phyloP scores from a whole-genome alignment of 1,140 invertebrate species.

The Zaprionus ornatus region DNA sequence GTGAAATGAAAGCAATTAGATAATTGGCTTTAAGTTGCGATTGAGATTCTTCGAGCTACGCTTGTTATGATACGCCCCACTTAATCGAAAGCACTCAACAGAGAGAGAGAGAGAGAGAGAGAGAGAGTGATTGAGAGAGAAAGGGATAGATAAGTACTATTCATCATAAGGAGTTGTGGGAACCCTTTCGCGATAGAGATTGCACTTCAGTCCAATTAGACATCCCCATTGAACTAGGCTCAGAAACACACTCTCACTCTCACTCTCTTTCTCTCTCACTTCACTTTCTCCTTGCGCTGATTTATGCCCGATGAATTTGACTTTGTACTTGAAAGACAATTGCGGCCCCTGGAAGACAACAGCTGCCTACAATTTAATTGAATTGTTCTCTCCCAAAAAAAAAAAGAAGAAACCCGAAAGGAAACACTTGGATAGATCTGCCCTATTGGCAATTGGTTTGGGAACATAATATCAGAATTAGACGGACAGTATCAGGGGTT shows the following conservation, averaged over 20 bases:
- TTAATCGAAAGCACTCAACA: slow-evolving; percentile 1
- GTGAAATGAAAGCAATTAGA: slow-evolving; percentile 71
- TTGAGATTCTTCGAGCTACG: slow-evolving; percentile 20
- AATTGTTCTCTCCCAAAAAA: slow-evolving; percentile 27
- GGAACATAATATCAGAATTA: slow-evolving; percentile 40
- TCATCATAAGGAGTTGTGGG: neutral
- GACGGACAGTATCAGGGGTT: slow-evolving; percentile 42
- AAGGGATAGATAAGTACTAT: neutral
- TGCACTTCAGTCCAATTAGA: slow-evolving; percentile 16
- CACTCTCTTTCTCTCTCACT: slow-evolving; percentile 10
- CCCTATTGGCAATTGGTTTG: slow-evolving; percentile 43
- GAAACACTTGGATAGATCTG: slow-evolving; percentile 11
- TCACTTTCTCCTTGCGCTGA: slow-evolving; percentile 39
- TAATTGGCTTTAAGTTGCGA: slow-evolving; percentile 75
- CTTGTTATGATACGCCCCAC: slow-evolving; percentile 30
- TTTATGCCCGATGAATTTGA: slow-evolving; percentile 29
- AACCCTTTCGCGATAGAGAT: neutral
- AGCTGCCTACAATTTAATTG: slow-evolving; percentile 47
- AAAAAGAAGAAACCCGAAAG: neutral
- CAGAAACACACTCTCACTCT: slow-evolving; percentile 7
- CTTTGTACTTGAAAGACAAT: slow-evolving; percentile 35
- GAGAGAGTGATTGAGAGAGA: neutral
- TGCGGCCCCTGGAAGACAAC: slow-evolving; percentile 17
- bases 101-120: neutral
- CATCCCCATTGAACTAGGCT: neutral